Conservation (phyloP, 2,113 vertebrate species). For the Zosterops pallidus region DNA sequence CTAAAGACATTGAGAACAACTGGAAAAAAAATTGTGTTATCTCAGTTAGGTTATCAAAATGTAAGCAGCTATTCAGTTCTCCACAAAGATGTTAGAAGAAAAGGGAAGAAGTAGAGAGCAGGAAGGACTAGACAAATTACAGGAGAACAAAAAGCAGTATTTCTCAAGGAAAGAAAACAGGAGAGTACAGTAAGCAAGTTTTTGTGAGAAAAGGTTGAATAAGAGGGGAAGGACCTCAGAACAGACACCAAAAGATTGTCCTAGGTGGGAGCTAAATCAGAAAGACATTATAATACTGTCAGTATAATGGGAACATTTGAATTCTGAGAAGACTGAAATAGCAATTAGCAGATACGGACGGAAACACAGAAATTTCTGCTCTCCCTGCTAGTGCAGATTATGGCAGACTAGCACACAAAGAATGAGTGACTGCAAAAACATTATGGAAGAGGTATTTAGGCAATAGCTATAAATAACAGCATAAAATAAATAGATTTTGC, state of each 20-base stretch:
- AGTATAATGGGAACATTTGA: not conserved
- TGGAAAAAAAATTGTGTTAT: not conserved
- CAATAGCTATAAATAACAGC: not conserved
- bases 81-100: not conserved
- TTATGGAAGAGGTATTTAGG: not conserved
- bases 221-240: not conserved
- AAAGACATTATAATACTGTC: not conserved
- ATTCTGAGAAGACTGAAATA: not conserved
- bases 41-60: not conserved
- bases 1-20: not conserved
- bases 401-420: not conserved
- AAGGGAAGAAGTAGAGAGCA: not conserved
- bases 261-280: not conserved
- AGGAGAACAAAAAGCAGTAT: not conserved
- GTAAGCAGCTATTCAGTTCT: not conserved
- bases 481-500: not conserved
- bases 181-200: not conserved
- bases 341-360: not conserved
- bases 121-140: not conserved
- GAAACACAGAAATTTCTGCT: not conserved
- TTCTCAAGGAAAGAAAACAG: not conserved
- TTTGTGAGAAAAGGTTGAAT: not conserved
- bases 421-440: not conserved
- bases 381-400: not conserved
- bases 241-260: not conserved